A percentile compares a stretch with the other conserved stretches of the same genome.
These are phyloP conservation scores for Platerodrilus igneus DNA, from an alignment of 2,888 invertebrate genomes.

Conservation along the genomic window DNA sequence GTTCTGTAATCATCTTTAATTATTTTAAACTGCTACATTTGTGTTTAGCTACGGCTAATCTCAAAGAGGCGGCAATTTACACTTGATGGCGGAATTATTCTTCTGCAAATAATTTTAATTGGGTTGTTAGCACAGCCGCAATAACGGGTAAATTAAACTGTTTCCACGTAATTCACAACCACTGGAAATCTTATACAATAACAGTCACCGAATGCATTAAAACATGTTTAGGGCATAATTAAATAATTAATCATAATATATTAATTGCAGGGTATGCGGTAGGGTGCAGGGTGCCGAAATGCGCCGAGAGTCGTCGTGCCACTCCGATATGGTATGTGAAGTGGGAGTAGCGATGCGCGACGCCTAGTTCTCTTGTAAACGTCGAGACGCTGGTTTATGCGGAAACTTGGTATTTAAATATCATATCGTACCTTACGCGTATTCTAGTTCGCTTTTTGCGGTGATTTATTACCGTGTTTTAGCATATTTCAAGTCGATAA, in stretches of 20 bases:
- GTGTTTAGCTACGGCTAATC: too few relatives aligned
- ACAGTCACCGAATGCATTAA: slow-evolving; percentile 40
- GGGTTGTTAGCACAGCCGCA: too few relatives aligned
- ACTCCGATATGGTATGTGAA: slow-evolving; percentile 21
- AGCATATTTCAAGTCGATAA: slow-evolving; percentile 14
- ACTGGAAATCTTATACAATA: slow-evolving; percentile 31
- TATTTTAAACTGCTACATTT: too few relatives aligned
- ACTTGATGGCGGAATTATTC: too few relatives aligned
- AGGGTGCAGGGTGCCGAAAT: slow-evolving; percentile 41
- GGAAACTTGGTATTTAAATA: slow-evolving; percentile 8
- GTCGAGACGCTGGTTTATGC: slow-evolving; percentile 31
- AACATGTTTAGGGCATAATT: slow-evolving; percentile 43
- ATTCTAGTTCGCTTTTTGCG: slow-evolving; percentile 8
- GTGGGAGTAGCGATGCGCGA: slow-evolving; percentile 31
- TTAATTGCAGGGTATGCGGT: slow-evolving; percentile 47
- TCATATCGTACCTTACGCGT: slow-evolving; percentile 9
- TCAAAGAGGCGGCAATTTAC: too few relatives aligned
- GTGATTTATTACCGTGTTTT: slow-evolving; percentile 15
- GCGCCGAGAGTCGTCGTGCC: slow-evolving; percentile 36
- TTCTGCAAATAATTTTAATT: too few relatives aligned
- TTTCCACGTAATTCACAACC: slow-evolving; percentile 18
- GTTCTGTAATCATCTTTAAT: too few relatives aligned
- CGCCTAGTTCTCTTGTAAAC: slow-evolving; percentile 31
- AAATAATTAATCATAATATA: slow-evolving; percentile 48
- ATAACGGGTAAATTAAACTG: too few relatives aligned